These are phyloP conservation scores for Druon quercuslanigerum DNA, from an alignment of 1,140 invertebrate species.

Conservation along the genomic window DNA sequence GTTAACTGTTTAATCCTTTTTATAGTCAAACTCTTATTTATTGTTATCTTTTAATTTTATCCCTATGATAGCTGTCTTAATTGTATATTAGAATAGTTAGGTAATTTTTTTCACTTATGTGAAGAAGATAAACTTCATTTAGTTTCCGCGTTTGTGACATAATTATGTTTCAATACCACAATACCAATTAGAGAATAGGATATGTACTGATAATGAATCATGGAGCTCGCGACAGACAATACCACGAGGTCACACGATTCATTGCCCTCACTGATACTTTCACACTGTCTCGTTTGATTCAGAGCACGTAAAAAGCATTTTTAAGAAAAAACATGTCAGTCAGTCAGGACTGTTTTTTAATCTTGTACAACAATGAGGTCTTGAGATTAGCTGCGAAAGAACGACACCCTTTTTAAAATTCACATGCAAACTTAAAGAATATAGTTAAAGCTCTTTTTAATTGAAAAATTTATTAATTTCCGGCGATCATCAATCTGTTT, in stretches of 20 bases:
- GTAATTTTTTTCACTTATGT: neutral
- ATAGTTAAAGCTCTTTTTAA: too few species aligned
- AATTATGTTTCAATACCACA: slow-evolving; percentile 11
- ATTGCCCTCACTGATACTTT: slow-evolving; percentile 57
- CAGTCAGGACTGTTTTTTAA: neutral
- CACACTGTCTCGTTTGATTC: slow-evolving; percentile 50
- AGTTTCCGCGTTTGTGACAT: slow-evolving; percentile 5
- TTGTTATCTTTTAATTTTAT: neutral
- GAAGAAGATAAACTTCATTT: slow-evolving; percentile 2
- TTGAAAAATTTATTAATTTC: too few species aligned
- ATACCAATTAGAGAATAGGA: slow-evolving; percentile 19
- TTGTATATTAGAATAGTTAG: too few species aligned
- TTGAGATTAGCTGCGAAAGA: neutral
- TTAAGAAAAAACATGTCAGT: neutral
- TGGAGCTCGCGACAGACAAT: slow-evolving; percentile 40
- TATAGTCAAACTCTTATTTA: neutral
- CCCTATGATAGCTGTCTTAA: neutral
- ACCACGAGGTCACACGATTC: slow-evolving; percentile 45
- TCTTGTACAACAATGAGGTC: neutral
- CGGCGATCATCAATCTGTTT: too few species aligned
- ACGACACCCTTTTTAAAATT: neutral
- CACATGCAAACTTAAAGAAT: too few species aligned
- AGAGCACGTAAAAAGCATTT: neutral
- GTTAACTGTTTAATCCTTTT: too few species aligned
- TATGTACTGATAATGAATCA: slow-evolving; percentile 5